Percentiles rank a stretch among this genome's conserved stretches.
Conservation (phyloP, 1,140 invertebrate species). For the Conus ventricosus region DNA sequence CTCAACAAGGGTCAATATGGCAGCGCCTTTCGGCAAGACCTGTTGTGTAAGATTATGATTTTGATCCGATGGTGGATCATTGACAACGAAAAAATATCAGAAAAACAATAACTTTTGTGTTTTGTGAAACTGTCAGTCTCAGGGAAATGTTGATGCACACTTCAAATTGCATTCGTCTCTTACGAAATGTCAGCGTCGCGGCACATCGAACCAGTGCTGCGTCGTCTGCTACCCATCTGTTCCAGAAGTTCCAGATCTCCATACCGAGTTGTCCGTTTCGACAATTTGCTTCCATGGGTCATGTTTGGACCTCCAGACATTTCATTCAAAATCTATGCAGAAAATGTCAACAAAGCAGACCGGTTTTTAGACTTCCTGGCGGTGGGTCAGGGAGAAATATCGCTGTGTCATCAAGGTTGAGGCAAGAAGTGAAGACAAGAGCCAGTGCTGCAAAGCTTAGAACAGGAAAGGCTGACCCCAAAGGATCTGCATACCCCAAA, state of each 20-base stretch:
- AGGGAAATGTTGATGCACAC: background rate
- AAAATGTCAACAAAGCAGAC: background rate
- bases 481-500: constrained; percentile 8
- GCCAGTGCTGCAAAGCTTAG: background rate
- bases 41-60: background rate
- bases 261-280: background rate
- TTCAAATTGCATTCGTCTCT: background rate
- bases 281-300: background rate
- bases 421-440: background rate
- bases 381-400: background rate
- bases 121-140: background rate
- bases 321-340: background rate
- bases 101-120: background rate
- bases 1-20: background rate
- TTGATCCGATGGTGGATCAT: background rate
- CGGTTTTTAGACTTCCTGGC: no score
- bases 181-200: background rate
- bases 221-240: constrained; percentile 23
- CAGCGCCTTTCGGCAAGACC: background rate
- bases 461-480: background rate
- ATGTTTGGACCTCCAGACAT: background rate
- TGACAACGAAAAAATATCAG: no score
- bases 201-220: background rate
- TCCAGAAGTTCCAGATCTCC: background rate
- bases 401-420: constrained; percentile 9